Evolutionary conservation across 2,113 vertebrate genomes (phyloP).

Genomic region (Rhodinocichla rosea): DNA sequence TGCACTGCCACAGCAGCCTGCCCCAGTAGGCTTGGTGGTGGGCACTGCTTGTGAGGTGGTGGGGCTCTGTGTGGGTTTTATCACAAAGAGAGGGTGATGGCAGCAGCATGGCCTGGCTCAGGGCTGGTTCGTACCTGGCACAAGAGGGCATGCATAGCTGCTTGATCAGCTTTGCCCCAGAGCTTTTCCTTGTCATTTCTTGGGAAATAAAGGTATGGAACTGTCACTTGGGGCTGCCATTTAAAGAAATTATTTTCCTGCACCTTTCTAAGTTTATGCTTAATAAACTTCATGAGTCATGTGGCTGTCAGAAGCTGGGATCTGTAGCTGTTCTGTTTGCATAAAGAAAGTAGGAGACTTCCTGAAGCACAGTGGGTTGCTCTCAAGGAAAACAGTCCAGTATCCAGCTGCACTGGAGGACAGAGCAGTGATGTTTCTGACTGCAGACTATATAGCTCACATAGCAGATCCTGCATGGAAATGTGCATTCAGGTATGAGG

Average conservation of each 20-base stretch:
- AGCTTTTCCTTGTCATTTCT: not conserved
- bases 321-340: not conserved
- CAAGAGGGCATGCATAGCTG: accelerated
- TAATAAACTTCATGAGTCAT: not conserved
- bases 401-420: not conserved
- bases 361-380: not conserved
- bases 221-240: not conserved
- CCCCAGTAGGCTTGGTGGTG: accelerated
- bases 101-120: not conserved
- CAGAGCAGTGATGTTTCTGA: not conserved
- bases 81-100: not conserved
- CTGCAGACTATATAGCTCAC: not conserved
- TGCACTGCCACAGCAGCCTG: not conserved
- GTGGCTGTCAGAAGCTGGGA: not conserved
- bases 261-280: not conserved
- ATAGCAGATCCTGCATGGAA: not conserved
- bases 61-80: not conserved
- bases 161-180: not conserved
- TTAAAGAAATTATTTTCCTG: not conserved
- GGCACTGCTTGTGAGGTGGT: not conserved
- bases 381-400: accelerated
- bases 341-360: not conserved
- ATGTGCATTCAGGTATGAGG: not conserved
- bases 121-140: accelerated
- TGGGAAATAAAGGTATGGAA: not conserved